Conservation (phyloP, 1,140 invertebrate species). For the Sesamia nonagrioides region DNA sequence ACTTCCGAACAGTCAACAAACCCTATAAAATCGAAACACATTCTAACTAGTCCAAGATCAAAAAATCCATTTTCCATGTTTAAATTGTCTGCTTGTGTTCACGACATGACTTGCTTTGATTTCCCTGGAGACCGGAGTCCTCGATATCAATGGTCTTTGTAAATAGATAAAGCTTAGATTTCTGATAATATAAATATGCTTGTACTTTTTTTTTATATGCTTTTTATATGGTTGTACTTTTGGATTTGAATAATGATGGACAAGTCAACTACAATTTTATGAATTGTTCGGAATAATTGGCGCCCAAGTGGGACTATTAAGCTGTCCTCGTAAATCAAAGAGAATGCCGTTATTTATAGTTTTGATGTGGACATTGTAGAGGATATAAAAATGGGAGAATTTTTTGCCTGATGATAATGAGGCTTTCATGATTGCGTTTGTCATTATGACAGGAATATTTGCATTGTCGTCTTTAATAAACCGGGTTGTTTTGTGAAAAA, state of each 20-base stretch:
- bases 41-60: not conserved
- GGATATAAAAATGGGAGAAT: conserved; percentile 6
- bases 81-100: not conserved
- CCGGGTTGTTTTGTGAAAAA: no score
- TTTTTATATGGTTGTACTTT: not conserved
- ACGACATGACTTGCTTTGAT: conserved; percentile 5
- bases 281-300: conserved; percentile 10
- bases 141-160: conserved; percentile 25
- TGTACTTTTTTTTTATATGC: no score
- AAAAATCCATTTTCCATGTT: conserved; percentile 1
- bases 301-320: conserved; percentile 21
- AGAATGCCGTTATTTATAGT: conserved; percentile 5
- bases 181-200: conserved; percentile 28
- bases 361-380: conserved; percentile 13
- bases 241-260: not conserved
- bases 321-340: conserved; percentile 6
- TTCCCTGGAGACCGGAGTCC: conserved; percentile 8
- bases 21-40: not conserved
- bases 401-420: not conserved
- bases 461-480: no score
- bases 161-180: conserved; percentile 20
- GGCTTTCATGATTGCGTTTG: not conserved
- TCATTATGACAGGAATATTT: no score
- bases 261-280: conserved; percentile 21
- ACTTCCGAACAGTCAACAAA: not conserved